Conservation (phyloP, 2,113 vertebrate genomes). For the Clarias gariepinus region DNA sequence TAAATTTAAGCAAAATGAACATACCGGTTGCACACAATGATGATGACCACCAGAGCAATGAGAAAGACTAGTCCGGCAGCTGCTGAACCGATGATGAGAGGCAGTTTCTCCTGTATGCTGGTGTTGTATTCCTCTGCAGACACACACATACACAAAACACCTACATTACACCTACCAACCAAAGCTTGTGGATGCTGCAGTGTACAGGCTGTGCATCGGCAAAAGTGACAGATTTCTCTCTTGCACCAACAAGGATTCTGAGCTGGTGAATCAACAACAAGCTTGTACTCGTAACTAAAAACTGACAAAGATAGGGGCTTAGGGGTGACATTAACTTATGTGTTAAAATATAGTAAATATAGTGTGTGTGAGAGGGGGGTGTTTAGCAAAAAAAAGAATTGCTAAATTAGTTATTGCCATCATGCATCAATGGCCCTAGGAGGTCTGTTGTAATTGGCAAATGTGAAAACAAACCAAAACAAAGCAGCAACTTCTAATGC, state of each 20-base stretch:
- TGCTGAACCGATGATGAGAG: conserved; percentile 93
- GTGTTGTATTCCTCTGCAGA: conserved; percentile 91
- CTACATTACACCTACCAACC: conserved; percentile 1
- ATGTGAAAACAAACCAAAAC: not conserved
- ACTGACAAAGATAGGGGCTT: not conserved
- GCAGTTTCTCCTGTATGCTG: conserved; percentile 96
- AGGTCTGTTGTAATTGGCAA: not conserved
- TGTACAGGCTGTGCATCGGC: not conserved
- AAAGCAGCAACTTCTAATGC: not conserved
- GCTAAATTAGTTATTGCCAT: not conserved
- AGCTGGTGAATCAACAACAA: conserved; percentile 1
- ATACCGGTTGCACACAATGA: conserved; percentile 94
- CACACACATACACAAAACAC: conserved; percentile 18
- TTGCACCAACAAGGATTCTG: not conserved
- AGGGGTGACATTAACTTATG: not conserved
- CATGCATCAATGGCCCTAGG: not conserved
- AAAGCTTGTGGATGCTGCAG: not conserved
- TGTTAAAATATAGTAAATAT: not conserved
- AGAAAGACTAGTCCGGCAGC: conserved; percentile 93
- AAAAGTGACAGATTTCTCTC: not conserved
- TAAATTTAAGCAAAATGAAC: conserved; percentile 47
- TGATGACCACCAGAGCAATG: conserved; percentile 90
- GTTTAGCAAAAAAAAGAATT: not conserved
- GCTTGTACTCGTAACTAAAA: not conserved
- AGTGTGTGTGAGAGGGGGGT: too few relatives aligned